phyloP scores from a whole-genome alignment of 2,888 invertebrate species.

The Syrphus vitripennis region DNA sequence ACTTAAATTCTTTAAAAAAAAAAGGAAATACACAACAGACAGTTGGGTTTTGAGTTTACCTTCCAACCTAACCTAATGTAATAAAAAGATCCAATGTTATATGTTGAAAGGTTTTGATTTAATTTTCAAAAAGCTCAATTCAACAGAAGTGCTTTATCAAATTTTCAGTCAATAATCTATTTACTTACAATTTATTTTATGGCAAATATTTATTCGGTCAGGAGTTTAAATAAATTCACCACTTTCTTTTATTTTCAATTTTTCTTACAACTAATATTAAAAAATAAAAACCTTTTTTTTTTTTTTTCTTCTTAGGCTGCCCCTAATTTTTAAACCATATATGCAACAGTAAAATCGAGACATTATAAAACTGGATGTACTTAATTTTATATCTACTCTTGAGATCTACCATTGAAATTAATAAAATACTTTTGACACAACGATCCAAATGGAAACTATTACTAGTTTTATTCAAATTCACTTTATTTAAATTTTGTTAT shows the following conservation, averaged over 20 bases:
- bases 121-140: background rate
- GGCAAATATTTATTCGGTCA: background rate
- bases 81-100: background rate
- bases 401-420: no score
- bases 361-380: no score
- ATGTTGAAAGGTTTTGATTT: background rate
- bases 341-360: no score
- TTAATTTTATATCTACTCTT: no score
- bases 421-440: no score
- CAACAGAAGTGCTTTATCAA: background rate
- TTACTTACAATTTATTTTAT: background rate
- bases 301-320: no score
- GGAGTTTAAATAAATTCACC: background rate
- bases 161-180: background rate
- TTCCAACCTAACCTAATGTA: background rate
- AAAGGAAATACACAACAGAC: background rate
- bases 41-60: background rate
- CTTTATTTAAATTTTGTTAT: no score
- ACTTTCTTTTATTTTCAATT: background rate
- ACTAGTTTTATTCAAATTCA: no score
- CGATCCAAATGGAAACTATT: no score
- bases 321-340: no score
- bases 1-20: background rate
- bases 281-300: no score
- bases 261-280: no score